Conservation (phyloP, 2,113 vertebrate genomes). For the Aspiorhynchus laticeps region DNA sequence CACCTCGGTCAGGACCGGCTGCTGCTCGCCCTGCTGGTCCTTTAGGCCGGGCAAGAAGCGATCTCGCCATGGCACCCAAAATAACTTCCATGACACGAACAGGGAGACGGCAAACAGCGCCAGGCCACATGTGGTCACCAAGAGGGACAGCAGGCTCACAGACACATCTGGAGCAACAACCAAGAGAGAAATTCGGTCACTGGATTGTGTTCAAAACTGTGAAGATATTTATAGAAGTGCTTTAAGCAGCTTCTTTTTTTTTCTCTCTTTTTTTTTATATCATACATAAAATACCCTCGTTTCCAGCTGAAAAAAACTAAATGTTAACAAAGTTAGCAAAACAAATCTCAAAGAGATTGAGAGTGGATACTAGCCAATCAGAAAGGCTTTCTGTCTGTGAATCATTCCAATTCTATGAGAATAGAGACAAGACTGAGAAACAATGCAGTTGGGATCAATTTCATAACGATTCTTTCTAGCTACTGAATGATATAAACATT, state of each 20-base stretch:
- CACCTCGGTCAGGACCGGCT: constrained; percentile 85
- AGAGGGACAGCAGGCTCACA: constrained; percentile 77
- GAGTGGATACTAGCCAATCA: too few relatives aligned
- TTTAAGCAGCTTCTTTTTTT: too few relatives aligned
- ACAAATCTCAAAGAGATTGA: too few relatives aligned
- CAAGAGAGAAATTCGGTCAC: neutral
- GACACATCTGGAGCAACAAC: constrained; percentile 72
- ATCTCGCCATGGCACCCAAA: constrained; percentile 95
- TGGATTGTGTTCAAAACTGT: neutral
- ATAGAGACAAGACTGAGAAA: neutral
- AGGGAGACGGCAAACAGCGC: constrained; percentile 95
- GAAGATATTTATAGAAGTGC: neutral
- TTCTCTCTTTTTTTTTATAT: too few relatives aligned
- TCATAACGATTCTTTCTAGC: neutral
- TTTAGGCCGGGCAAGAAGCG: constrained; percentile 84
- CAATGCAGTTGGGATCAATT: neutral
- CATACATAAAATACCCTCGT: too few relatives aligned
- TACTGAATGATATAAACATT: neutral
- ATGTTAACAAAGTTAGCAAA: too few relatives aligned
- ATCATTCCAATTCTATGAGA: neutral
- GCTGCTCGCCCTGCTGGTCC: constrained; percentile 85
- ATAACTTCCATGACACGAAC: constrained; percentile 99
- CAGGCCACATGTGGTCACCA: constrained; percentile 83
- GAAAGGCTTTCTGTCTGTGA: too few relatives aligned
- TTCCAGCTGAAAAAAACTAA: too few relatives aligned